A percentile compares a stretch with the other conserved stretches of the same genome.
phyloP scores from a whole-genome alignment of 2,797 vertebrate genomes.

The Iguana delicatissima region DNA sequence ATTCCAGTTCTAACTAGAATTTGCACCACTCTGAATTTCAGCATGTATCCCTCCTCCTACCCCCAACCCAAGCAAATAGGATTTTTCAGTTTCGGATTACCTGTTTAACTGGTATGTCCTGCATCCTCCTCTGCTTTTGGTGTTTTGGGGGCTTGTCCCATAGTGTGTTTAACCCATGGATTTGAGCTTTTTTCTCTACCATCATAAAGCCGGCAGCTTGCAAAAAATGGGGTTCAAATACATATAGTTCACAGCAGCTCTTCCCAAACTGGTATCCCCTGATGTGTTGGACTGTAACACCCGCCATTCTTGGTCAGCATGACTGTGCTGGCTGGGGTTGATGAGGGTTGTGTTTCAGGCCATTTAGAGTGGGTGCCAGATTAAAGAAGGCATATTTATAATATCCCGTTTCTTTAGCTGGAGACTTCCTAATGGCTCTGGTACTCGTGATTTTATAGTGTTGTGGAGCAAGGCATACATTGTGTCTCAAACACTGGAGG shows the following conservation, averaged over 20 bases:
- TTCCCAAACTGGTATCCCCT: too few relatives aligned
- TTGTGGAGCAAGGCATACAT: background rate
- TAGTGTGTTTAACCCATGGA: background rate
- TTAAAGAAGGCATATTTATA: background rate
- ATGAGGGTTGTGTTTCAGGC: background rate
- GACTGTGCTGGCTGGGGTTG: background rate
- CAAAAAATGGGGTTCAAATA: too few relatives aligned
- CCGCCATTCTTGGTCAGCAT: background rate
- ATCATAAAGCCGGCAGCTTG: too few relatives aligned
- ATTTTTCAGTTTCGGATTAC: conserved; percentile 3
- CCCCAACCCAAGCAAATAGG: background rate
- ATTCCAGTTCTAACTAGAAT: background rate
- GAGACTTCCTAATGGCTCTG: background rate
- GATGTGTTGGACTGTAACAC: background rate
- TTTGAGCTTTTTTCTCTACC: background rate
- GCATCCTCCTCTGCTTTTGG: background rate
- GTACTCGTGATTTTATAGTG: background rate
- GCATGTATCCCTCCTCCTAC: background rate
- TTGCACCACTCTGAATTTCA: background rate
- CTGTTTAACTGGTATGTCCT: background rate
- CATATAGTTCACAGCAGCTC: background rate
- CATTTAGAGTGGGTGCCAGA: background rate
- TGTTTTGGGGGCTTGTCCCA: background rate
- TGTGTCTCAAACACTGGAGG: background rate
- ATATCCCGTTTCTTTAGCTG: background rate